A percentile compares a stretch with the other conserved stretches of the same genome.
phyloP scores from a whole-genome alignment of 2,888 invertebrate species.

The Physocephala rufipes region DNA sequence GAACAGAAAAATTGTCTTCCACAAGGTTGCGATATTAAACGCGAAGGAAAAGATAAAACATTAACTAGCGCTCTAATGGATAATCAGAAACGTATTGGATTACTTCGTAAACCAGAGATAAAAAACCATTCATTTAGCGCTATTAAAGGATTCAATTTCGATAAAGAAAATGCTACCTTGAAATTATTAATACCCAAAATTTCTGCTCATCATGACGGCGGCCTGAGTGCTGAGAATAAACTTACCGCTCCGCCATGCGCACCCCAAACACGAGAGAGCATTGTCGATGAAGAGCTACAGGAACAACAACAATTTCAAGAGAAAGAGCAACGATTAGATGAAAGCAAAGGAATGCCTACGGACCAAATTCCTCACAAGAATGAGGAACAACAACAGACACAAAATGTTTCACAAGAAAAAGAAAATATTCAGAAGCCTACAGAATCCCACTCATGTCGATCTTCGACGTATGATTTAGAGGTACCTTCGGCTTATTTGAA shows the following conservation, averaged over 20 bases:
- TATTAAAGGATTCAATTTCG: conserved; percentile 47
- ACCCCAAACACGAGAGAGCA: not conserved
- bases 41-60: not conserved
- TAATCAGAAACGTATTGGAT: conserved; percentile 51
- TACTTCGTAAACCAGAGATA: conserved; percentile 50
- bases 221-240: conserved; percentile 40
- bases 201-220: not conserved
- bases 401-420: not conserved
- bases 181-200: conserved; percentile 45
- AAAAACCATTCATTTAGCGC: conserved; percentile 51
- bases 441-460: not conserved
- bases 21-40: not conserved
- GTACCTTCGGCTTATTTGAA: not conserved
- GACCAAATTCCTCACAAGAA: not conserved
- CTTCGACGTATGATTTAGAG: not conserved
- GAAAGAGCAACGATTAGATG: not conserved
- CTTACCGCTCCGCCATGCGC: not conserved
- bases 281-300: not conserved
- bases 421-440: not conserved
- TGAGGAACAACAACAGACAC: not conserved
- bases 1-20: not conserved
- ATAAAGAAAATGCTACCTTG: conserved; percentile 50
- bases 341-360: not conserved
- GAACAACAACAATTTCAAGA: not conserved
- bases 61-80: conserved; percentile 41